A percentile compares a stretch with the other conserved stretches of the same genome.
Evolutionary conservation across 2,888 invertebrate species (phyloP).

Genomic region (Eudemis profundana): DNA sequence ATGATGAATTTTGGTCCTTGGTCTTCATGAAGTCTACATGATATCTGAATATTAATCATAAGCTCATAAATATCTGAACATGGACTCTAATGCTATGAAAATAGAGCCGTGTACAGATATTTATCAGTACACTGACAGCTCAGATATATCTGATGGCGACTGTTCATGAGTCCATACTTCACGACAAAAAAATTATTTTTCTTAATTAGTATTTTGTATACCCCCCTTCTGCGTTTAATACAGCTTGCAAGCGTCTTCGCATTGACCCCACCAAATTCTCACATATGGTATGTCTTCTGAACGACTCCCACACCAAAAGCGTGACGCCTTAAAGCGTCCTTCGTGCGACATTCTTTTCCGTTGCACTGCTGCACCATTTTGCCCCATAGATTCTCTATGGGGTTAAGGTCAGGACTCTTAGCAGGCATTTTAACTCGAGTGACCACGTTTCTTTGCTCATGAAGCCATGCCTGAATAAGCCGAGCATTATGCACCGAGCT

Average conservation of each 20-base stretch:
- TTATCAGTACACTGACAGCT: too few species aligned
- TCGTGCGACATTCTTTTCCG: not conserved
- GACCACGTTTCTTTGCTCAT: not conserved
- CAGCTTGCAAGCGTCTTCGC: constrained; percentile 2
- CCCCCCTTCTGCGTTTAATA: constrained; percentile 12
- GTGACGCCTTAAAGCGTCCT: constrained; percentile 15
- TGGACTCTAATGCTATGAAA: too few species aligned
- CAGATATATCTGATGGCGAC: too few species aligned
- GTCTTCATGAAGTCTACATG: too few species aligned
- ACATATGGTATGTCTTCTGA: not conserved
- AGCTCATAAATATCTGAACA: too few species aligned
- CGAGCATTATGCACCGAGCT: constrained; percentile 21
- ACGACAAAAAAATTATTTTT: too few species aligned
- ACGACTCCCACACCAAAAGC: too few species aligned
- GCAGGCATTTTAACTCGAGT: constrained; percentile 14
- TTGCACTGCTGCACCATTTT: constrained; percentile 21
- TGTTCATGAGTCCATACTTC: too few species aligned
- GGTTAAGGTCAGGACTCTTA: constrained; percentile 16
- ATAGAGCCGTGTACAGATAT: too few species aligned
- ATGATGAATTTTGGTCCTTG: too few species aligned
- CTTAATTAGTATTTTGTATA: constrained; percentile 3
- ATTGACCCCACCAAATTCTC: constrained; percentile 12
- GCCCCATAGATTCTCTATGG: constrained; percentile 16
- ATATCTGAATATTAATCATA: too few species aligned
- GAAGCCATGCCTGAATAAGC: constrained; percentile 11